Evolutionary conservation across 2,797 vertebrate species (phyloP).

Genomic region (Halcyon leucocephala): DNA sequence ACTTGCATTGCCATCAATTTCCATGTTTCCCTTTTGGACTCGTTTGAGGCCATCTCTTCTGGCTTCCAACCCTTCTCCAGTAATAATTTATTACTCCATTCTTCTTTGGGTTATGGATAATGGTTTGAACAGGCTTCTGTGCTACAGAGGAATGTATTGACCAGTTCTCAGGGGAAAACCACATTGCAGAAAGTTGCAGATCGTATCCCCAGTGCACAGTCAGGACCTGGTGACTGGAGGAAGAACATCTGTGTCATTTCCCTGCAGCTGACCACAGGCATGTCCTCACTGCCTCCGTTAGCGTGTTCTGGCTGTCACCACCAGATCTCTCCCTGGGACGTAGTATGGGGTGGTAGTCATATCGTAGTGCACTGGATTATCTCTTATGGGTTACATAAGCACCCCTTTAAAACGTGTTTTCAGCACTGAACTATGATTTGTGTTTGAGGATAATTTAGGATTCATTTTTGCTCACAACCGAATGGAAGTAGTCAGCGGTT

Average conservation of each 20-base stretch:
- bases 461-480: not conserved
- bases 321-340: not conserved
- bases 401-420: not conserved
- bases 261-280: conserved; percentile 35
- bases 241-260: conserved; percentile 55
- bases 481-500: not conserved
- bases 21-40: not conserved
- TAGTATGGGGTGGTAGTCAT: not conserved
- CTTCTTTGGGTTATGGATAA: not conserved
- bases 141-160: not conserved
- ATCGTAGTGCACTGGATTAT: not conserved
- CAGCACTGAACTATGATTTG: not conserved
- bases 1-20: not conserved
- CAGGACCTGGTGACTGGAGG: not conserved
- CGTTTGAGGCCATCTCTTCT: not conserved
- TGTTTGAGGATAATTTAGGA: not conserved
- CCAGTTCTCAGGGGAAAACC: not conserved
- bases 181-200: conserved; percentile 21
- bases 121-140: not conserved
- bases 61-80: not conserved
- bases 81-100: not conserved
- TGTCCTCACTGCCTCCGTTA: not conserved
- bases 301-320: not conserved
- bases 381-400: not conserved
- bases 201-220: not conserved